A percentile compares a stretch with the other conserved stretches of the same genome.
phyloP scores from a whole-genome alignment of 1,140 invertebrate genomes.

The Drosophila bocqueti region DNA sequence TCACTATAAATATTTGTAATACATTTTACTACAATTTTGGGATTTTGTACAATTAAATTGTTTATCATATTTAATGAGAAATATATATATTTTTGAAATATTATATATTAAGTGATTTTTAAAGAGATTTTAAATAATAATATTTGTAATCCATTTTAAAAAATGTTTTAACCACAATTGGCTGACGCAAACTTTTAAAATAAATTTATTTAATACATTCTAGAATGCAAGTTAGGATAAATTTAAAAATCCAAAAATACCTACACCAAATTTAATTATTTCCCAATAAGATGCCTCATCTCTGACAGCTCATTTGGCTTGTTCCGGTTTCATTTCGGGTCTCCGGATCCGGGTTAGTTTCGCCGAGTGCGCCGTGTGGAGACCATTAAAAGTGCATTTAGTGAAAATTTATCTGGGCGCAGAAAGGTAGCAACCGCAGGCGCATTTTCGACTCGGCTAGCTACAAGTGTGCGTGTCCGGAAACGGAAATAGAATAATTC shows the following conservation, averaged over 20 bases:
- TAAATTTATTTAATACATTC: no score
- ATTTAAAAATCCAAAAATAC: not conserved
- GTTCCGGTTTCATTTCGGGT: conserved; percentile 30
- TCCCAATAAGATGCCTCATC: conserved; percentile 5
- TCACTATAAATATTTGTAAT: no score
- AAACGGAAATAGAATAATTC: conserved; percentile 81
- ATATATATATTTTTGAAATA: no score
- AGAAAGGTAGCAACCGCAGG: conserved; percentile 72
- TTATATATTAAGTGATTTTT: no score
- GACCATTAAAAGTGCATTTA: conserved; percentile 82
- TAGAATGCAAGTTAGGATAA: no score
- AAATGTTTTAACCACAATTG: no score
- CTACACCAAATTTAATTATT: not conserved
- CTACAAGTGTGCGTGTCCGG: conserved; percentile 71
- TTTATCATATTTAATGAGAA: no score
- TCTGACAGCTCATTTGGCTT: conserved; percentile 34
- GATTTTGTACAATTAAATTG: no score
- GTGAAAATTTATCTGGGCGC: conserved; percentile 72
- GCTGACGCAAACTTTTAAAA: no score
- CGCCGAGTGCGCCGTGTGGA: conserved; percentile 33
- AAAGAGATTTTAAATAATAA: no score
- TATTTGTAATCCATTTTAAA: no score
- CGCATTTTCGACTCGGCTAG: conserved; percentile 58
- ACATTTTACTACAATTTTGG: no score
- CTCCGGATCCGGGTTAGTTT: conserved; percentile 23